Evolutionary conservation across 2,888 invertebrate genomes (phyloP).

Genomic region (Phasia obesa): DNA sequence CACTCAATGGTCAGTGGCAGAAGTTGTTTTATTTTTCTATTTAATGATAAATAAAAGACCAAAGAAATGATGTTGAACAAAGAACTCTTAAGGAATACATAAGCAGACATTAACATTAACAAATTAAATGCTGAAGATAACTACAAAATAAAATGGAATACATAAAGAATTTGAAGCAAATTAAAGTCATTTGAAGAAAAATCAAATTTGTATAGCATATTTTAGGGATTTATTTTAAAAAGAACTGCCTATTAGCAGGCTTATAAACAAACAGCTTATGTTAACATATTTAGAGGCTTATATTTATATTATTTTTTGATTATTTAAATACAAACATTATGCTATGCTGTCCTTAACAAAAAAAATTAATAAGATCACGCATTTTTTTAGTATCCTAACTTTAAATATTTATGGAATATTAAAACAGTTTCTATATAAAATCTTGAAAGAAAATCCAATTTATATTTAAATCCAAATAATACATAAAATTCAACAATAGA

Average conservation of each 20-base stretch:
- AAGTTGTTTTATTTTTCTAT: conserved; percentile 11
- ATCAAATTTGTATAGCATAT: no score
- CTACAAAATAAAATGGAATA: background rate
- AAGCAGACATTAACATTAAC: conserved; percentile 37
- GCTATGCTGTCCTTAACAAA: background rate
- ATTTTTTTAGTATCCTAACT: conserved; percentile 3
- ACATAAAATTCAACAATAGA: conserved; percentile 67
- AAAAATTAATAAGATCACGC: conserved; percentile 58
- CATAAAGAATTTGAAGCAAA: background rate
- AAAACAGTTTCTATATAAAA: conserved; percentile 22
- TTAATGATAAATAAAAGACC: conserved; percentile 25
- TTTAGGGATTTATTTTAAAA: background rate
- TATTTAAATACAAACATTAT: conserved; percentile 14
- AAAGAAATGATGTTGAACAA: conserved; percentile 4
- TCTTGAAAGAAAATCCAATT: conserved; percentile 56
- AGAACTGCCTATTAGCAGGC: conserved; percentile 7
- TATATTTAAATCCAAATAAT: conserved; percentile 65
- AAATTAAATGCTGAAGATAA: conserved; percentile 26
- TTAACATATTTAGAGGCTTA: conserved; percentile 29
- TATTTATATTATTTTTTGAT: conserved; percentile 22
- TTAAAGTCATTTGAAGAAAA: background rate
- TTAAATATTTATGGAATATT: conserved; percentile 42
- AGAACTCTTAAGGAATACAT: conserved; percentile 12
- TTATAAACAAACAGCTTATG: background rate
- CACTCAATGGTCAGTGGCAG: conserved; percentile 35